A percentile compares a stretch with the other conserved stretches of the same genome.
Evolutionary conservation across 92 coral and sea anemone genomes (phyloP).

Genomic region (Bergia puertoricense): DNA sequence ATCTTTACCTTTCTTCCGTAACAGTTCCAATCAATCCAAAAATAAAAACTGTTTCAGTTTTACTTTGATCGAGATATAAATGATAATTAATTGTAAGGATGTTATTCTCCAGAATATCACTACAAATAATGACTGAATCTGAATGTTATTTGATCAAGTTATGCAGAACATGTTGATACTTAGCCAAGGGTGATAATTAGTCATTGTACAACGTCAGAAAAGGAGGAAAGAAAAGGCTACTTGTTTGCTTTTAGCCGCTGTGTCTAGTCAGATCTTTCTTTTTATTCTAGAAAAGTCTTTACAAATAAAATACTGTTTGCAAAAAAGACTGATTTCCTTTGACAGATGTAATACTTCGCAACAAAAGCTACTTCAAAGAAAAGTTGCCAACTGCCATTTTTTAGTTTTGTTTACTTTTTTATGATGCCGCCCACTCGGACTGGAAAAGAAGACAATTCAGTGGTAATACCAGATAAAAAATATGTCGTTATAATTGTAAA

Average conservation of each 20-base stretch:
- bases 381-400: neutral
- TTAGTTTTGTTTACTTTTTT: neutral
- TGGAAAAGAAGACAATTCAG: neutral
- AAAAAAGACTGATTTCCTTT: neutral
- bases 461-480: neutral
- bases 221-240: neutral
- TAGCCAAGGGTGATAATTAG: neutral
- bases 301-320: constrained; percentile 1
- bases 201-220: neutral
- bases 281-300: neutral
- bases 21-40: neutral
- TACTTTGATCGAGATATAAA: neutral
- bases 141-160: constrained; percentile 17
- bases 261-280: neutral
- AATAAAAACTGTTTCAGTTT: neutral
- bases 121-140: neutral
- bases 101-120: neutral
- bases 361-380: neutral
- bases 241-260: neutral
- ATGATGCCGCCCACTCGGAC: neutral
- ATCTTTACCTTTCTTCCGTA: neutral
- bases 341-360: neutral
- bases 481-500: too few species aligned
- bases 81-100: neutral
- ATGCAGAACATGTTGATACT: neutral